Base-by-base conservation (phyloP, 2,113 vertebrate genomes). In the Pachyramphus minor region DNA sequence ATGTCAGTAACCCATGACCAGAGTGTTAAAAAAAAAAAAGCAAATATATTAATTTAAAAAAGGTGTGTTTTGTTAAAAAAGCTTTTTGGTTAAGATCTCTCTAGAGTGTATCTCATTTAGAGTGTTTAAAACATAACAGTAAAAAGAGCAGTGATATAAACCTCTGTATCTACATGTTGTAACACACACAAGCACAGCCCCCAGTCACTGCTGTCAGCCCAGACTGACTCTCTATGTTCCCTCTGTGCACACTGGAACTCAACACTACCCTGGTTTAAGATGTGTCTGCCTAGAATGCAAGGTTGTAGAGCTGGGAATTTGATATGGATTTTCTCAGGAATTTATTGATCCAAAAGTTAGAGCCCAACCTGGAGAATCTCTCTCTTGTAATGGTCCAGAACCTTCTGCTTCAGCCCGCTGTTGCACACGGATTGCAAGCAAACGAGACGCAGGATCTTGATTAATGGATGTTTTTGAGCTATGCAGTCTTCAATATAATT, bases 381-480 rank as follows among this genome's bases (percentile, higher is more conserved):
- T 91, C 98, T 98, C 96, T 98, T 99, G 95, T 99, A 99, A 95
- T 99, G 98, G 96, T 99, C 99, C 76, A 99, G 91, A 58, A 99
- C 98, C 75, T 99, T 99, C 96, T 99, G 99, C 84, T 99, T 99
- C 83, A 99, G 98, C 16, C 99, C 99, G 18, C 98, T 99, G 55
- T 99, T 99, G 94, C 99, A 99, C 56, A 99, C 98, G 0, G 99
- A 99, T 95, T 99, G 99, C 96, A 99, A 98, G 87, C 99, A 99
- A 59, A 99, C 97, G 1, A 99, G 98, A 17, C 99, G 98, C 14
- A 99, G 78, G 55, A 99, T 99, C 97, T 99, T 99, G 94, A 99
- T 98, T 87, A 99, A 92, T 0, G 99, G 99, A 80, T 99, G 99
- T 87, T 99, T 99, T 44, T 99, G 99, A 66, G 99, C 98, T 45